Evolutionary conservation across 2,888 invertebrate genomes (phyloP), one percentile per base, ranked within the genome.

Genomic region (Hesperia comma): DNA sequence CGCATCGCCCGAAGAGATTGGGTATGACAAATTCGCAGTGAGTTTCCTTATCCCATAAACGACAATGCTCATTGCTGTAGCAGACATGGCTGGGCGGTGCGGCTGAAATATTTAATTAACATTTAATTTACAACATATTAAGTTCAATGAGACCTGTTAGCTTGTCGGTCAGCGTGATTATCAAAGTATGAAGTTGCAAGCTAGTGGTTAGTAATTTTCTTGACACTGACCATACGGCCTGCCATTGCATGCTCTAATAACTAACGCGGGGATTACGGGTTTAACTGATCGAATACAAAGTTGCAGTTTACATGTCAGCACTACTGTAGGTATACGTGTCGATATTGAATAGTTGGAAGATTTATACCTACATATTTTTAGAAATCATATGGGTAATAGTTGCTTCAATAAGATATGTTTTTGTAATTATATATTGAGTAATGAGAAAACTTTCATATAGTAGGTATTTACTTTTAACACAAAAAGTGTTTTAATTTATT

Each of bases 1-100:
- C 95, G 79, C 98, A 98, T 79, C 97, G 94, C 57, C 98, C 98
- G 81, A 98, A 97, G 12, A 98, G 94, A 84, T 97, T 97, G 33
- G 97, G 97, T 74, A 98, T 97, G 61, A 97, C 94, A 83, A 97
- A 98, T 85, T 97, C 97, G 79, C 98, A 98, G 79, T 97, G 96
- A 72, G 97, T 97, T 80, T 96, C 95, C 70, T 94, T 94, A 76
- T 97, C 96, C 94, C 96, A 97, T 79, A 98, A 94, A 69, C 95
- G 95, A 83, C 98, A 98, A 84, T 98, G 98, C 69, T 96, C 96
- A 84, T 98, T 96, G 80, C 96, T 97, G 88, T 98, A 97, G 85
- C 98, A 98, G 46, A 97, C 96, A 76, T 97, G 96, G 67, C 97
- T 97, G 40, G 97, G 95, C 79, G 95, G 95, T 19, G 98, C 97